Percentiles rank a stretch among this genome's conserved stretches.
Evolutionary conservation across 2,797 vertebrate species (phyloP).

Genomic region (Sebastes cheni): DNA sequence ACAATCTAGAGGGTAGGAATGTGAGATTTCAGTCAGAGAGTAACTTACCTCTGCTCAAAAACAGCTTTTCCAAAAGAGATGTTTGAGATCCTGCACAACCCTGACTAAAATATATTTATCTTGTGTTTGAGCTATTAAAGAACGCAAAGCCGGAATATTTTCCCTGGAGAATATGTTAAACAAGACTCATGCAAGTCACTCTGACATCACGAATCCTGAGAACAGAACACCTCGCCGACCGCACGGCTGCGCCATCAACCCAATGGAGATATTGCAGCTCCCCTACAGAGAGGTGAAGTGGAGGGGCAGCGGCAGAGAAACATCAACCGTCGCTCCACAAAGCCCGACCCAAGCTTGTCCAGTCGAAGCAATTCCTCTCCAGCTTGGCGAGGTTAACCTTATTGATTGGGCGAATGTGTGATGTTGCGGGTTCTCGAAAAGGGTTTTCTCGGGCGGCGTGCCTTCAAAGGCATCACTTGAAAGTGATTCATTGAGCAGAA

Average conservation of each 20-base stretch:
- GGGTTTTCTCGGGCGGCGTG: conserved; percentile 23
- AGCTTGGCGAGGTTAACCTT: conserved; percentile 68
- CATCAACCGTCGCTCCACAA: conserved; percentile 27
- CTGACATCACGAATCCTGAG: conserved; percentile 1
- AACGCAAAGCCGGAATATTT: neutral
- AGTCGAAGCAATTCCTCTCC: conserved; percentile 57
- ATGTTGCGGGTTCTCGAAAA: conserved; percentile 49
- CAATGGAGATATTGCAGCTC: conserved; percentile 45
- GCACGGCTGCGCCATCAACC: conserved; percentile 38
- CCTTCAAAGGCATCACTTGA: conserved; percentile 67
- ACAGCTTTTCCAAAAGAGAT: neutral
- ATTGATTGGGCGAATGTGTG: conserved; percentile 74
- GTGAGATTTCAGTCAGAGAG: neutral
- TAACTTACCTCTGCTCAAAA: neutral
- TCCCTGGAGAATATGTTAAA: conserved; percentile 17
- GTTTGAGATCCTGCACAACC: neutral
- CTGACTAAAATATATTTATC: neutral
- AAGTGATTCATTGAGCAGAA: conserved; percentile 55
- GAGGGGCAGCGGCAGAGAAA: neutral
- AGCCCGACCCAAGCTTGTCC: conserved; percentile 40
- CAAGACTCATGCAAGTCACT: conserved; percentile 36
- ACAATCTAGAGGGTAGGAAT: neutral
- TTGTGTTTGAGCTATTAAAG: conserved; percentile 19
- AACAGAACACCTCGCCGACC: conserved; percentile 39
- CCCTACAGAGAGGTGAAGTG: conserved; percentile 31